Conservation (phyloP, 2,888 invertebrate genomes). For the Caenorhabditis sulstoni region DNA sequence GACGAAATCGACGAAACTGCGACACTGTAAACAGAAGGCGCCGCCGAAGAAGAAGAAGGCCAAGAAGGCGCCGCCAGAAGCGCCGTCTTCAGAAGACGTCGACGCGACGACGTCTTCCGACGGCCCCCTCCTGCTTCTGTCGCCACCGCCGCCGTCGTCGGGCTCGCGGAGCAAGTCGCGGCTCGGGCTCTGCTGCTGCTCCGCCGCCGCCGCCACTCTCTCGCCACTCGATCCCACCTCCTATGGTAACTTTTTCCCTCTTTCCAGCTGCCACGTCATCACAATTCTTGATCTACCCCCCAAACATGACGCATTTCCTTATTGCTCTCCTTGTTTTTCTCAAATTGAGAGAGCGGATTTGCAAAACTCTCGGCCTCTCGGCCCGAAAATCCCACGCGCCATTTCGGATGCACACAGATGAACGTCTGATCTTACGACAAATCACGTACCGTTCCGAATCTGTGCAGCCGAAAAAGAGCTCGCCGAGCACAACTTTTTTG, state of each 20-base stretch:
- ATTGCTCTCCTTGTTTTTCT: no score
- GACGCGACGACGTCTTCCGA: constrained; percentile 12
- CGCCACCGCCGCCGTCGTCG: not conserved
- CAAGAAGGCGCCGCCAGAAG: constrained; percentile 29
- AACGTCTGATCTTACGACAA: no score
- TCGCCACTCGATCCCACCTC: not conserved
- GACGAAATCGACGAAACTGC: constrained; percentile 58
- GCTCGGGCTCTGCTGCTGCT: not conserved
- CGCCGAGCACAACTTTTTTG: not conserved
- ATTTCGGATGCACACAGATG: no score
- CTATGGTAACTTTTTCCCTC: not conserved
- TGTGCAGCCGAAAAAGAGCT: no score
- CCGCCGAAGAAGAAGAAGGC: constrained; percentile 8
- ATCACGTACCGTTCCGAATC: no score
- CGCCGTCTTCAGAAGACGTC: constrained; percentile 14
- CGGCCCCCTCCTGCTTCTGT: no score
- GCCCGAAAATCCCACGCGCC: no score
- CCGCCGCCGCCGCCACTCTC: not conserved
- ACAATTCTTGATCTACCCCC: no score
- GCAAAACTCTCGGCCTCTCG: no score
- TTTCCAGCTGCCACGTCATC: no score
- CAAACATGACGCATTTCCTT: no score
- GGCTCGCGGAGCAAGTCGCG: not conserved
- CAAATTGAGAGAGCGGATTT: no score
- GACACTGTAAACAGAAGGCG: constrained; percentile 36